Conservation (phyloP, 2,797 vertebrate species). For the Rousettus madagascariensis region DNA sequence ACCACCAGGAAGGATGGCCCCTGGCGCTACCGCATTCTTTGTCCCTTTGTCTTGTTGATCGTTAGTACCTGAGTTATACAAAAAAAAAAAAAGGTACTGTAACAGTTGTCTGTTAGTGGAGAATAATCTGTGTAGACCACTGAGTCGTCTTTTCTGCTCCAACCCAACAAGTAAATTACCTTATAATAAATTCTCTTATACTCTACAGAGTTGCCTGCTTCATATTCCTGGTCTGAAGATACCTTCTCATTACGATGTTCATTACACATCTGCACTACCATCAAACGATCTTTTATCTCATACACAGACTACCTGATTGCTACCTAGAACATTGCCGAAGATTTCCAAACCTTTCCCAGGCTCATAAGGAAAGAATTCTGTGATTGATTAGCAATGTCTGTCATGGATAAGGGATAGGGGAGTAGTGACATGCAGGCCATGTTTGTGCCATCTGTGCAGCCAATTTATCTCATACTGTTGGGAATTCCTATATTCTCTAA, state of each 20-base stretch:
- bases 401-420: not conserved
- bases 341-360: constrained; percentile 17
- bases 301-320: not conserved
- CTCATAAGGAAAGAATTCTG: not conserved
- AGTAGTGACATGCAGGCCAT: not conserved
- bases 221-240: not conserved
- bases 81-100: not conserved
- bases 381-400: constrained; percentile 32
- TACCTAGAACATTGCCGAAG: not conserved
- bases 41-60: not conserved
- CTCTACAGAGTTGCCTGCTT: not conserved
- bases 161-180: not conserved
- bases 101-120: not conserved
- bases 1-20: not conserved
- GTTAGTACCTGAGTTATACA: too few species aligned
- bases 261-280: not conserved
- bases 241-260: not conserved
- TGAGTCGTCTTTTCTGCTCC: not conserved
- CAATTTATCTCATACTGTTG: not conserved
- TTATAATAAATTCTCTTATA: not conserved
- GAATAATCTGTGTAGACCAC: not conserved
- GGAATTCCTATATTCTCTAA: not conserved
- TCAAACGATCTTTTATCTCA: constrained; percentile 1
- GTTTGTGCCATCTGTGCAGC: not conserved
- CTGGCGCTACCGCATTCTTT: not conserved